Base-by-base conservation (phyloP, 2,113 vertebrate genomes). In the Arothron firmamentum region DNA sequence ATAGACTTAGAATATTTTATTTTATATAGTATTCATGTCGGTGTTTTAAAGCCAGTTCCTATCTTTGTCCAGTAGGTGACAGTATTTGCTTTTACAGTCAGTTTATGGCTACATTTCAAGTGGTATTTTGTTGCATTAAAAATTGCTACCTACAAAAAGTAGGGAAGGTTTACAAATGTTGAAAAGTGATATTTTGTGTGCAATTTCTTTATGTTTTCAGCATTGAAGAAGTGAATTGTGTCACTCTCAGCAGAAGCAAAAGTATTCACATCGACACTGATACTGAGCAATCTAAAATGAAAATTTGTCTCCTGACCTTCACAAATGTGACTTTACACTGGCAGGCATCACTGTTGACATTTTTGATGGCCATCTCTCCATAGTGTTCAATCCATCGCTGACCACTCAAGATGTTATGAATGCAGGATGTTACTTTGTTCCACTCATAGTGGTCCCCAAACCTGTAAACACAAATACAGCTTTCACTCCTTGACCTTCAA, bases 401-500 rank as follows among this genome's bases (percentile, higher is more conserved):
- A 9, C 96, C 96, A 4, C 94, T 98, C 69, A 99, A 85, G 73
- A 99, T 97, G 82, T 99, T 99, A 72, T 99, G 97, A 72, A 99
- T 96, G 78, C 97, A 99, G 38, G 97, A 98, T 0, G 96, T 98
- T 81, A 99, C 96, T 79, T 99, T 99, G 90, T 98, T 99, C 97
- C 97, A 99, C 52, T 94, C 93, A 67, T 96, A 99, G 82, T 99
- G 95, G 65, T 99, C 96, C 67, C 92, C 92, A 65, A 92, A 97
- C 51, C 92, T 93, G 72, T 20, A 20, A 14, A 56, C 50, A 43
- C 47, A 20, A 20, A 69, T 17, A 66, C 49, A 62, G 0, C 41
- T 8, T 0, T 3, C 11, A 28, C 9, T 6, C 18, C 48, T 50
- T 1, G 8, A 20, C 10, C 48, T 50, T 50, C 48, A 50, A 12